phyloP scores from a whole-genome alignment of 2,797 vertebrate genomes.

The Pseudopleuronectes americanus region DNA sequence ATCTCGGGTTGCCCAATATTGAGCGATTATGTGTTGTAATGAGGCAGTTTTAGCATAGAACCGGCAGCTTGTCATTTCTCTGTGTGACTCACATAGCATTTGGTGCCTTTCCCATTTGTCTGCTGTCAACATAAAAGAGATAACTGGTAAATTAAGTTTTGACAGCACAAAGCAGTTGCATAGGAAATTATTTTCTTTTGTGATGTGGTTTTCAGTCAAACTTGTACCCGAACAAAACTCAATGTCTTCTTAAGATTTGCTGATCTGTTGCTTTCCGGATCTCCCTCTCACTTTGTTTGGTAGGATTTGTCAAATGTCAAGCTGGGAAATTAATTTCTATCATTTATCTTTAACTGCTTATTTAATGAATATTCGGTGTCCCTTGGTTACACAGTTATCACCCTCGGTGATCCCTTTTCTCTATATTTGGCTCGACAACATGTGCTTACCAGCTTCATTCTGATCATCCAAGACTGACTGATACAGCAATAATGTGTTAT shows the following conservation, averaged over 20 bases:
- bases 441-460: constrained; percentile 35
- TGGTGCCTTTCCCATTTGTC: constrained; percentile 28
- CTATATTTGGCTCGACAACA: constrained; percentile 24
- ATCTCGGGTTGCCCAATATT: constrained; percentile 32
- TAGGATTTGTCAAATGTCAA: constrained; percentile 29
- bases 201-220: constrained; percentile 25
- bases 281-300: constrained; percentile 12
- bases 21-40: constrained; percentile 31
- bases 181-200: constrained; percentile 14
- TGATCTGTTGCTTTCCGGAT: constrained; percentile 9
- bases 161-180: constrained; percentile 20
- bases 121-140: constrained; percentile 33
- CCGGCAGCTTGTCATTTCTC: not conserved
- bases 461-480: not conserved
- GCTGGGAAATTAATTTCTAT: not conserved
- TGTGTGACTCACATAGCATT: constrained; percentile 30
- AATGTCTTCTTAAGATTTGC: not conserved
- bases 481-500: constrained; percentile 22
- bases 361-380: constrained; percentile 22
- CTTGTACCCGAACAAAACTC: not conserved
- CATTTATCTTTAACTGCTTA: constrained; percentile 6
- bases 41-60: constrained; percentile 15
- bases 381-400: not conserved
- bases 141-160: constrained; percentile 34
- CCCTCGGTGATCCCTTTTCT: constrained; percentile 13